Percentiles rank a stretch among this genome's conserved stretches.
Evolutionary conservation across 1,140 invertebrate species (phyloP).

Genomic region (Heliconius himera): DNA sequence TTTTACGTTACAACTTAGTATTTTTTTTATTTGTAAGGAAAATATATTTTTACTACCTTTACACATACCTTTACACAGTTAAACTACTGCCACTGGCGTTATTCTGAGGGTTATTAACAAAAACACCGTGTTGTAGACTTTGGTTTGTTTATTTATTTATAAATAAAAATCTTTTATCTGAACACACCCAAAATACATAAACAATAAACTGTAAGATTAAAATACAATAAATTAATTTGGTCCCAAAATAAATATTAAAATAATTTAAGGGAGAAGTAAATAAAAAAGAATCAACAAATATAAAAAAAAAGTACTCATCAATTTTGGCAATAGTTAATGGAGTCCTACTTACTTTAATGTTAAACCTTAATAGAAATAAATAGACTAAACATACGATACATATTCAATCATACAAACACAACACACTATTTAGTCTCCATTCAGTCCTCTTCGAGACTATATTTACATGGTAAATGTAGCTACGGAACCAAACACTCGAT

Average conservation of each 20-base stretch:
- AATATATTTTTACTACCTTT: no score
- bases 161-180: conserved; percentile 76
- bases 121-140: conserved; percentile 76
- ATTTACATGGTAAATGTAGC: conserved; percentile 65
- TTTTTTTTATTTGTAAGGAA: no score
- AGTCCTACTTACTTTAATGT: conserved; percentile 71
- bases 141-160: conserved; percentile 80
- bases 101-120: conserved; percentile 17
- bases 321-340: conserved; percentile 79
- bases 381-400: conserved; percentile 66
- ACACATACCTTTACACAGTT: no score
- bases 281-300: conserved; percentile 74
- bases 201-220: conserved; percentile 64
- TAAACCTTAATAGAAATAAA: conserved; percentile 76
- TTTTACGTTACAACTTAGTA: no score
- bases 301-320: conserved; percentile 72
- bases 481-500: conserved; percentile 64
- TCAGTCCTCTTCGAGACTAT: conserved; percentile 60
- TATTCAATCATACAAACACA: conserved; percentile 64
- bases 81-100: neutral
- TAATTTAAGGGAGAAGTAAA: conserved; percentile 73
- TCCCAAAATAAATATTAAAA: conserved; percentile 80
- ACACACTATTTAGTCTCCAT: conserved; percentile 54
- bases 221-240: conserved; percentile 80
- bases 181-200: conserved; percentile 78